These are phyloP conservation scores for Drosophila gunungcola DNA, from an alignment of 1,140 invertebrate genomes.

Conservation along the genomic window DNA sequence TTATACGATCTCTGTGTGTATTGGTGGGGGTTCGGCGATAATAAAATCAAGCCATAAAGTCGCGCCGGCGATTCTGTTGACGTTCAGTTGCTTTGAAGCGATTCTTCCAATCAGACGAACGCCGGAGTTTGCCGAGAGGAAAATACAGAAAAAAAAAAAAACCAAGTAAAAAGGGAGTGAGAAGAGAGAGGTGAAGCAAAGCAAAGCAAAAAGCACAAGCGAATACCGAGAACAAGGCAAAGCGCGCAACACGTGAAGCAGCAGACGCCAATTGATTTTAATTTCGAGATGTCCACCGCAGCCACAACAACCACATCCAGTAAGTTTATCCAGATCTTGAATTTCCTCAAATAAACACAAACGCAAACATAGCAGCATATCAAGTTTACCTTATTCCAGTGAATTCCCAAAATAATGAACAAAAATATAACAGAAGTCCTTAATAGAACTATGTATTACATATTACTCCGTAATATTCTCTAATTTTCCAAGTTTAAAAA, in stretches of 20 bases:
- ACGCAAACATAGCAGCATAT: neutral
- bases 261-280: conserved; percentile 34
- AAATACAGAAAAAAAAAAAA: neutral
- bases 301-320: conserved; percentile 52
- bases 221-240: conserved; percentile 60
- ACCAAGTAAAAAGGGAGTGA: neutral
- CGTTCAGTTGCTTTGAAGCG: conserved; percentile 60
- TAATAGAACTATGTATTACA: too few species aligned
- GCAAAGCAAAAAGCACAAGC: conserved; percentile 7
- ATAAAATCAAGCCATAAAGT: conserved; percentile 58
- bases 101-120: conserved; percentile 41
- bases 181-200: too few species aligned
- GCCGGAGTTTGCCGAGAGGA: conserved; percentile 8
- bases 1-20: conserved; percentile 10
- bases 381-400: neutral
- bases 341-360: too few species aligned
- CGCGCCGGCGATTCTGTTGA: conserved; percentile 8
- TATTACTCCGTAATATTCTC: too few species aligned
- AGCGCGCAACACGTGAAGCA: conserved; percentile 57
- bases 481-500: too few species aligned
- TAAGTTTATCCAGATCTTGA: conserved; percentile 37
- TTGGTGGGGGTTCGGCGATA: conserved; percentile 47
- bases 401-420: too few species aligned
- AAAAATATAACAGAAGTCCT: too few species aligned
- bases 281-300: conserved; percentile 30